A percentile compares a stretch with the other conserved stretches of the same genome.
Evolutionary conservation across 2,888 invertebrate genomes (phyloP).

Genomic region (Lymantria monacha): DNA sequence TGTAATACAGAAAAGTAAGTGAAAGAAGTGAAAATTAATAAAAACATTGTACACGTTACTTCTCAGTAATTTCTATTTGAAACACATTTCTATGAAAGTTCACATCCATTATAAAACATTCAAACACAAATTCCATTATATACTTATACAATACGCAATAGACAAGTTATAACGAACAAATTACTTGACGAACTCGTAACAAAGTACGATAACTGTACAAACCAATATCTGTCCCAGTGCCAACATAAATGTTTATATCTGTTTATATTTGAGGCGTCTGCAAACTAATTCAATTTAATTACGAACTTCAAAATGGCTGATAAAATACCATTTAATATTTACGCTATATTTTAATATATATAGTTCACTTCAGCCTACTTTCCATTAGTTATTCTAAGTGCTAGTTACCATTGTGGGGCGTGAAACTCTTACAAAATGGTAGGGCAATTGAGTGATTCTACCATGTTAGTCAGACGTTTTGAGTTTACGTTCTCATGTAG

Average conservation of each 20-base stretch:
- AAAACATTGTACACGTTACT: no score
- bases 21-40: no score
- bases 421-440: no score
- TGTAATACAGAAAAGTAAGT: no score
- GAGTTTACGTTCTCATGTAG: no score
- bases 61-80: no score
- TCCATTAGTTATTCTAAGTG: no score
- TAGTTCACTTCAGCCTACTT: no score
- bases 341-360: no score
- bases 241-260: neutral
- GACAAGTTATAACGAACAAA: neutral
- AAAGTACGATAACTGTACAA: slow-evolving; percentile 2
- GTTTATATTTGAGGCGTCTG: neutral
- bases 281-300: neutral
- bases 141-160: neutral
- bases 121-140: neutral
- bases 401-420: no score
- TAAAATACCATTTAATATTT: neutral
- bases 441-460: no score
- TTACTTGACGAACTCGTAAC: neutral
- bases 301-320: neutral
- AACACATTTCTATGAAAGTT: neutral
- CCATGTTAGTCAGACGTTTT: no score
- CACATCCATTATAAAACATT: neutral
- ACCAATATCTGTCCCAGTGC: neutral